Conservation (phyloP, 2,113 vertebrate species). For the Labeo rohita region DNA sequence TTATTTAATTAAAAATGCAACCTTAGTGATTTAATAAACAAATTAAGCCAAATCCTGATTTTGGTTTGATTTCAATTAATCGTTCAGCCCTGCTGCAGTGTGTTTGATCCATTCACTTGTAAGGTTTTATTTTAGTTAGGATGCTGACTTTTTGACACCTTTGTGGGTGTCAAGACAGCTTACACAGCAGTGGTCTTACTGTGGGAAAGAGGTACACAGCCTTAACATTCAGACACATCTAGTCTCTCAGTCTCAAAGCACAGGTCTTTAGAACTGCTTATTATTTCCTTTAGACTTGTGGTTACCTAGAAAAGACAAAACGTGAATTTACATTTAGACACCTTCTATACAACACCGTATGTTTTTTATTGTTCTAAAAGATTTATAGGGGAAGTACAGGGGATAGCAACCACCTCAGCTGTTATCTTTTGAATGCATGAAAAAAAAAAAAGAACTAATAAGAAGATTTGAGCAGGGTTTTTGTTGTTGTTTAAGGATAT, state of each 20-base stretch:
- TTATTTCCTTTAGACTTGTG: conserved; percentile 64
- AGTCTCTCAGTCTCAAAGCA: background rate
- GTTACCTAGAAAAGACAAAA: conserved; percentile 57
- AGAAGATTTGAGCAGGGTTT: background rate
- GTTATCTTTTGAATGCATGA: background rate
- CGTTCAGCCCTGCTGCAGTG: background rate
- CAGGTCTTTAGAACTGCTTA: conserved; percentile 65
- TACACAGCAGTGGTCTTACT: background rate
- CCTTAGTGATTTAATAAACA: too few relatives aligned
- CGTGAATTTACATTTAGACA: conserved; percentile 61
- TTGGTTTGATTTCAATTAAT: too few relatives aligned
- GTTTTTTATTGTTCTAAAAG: background rate
- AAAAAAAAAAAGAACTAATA: background rate
- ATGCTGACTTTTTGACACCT: background rate
- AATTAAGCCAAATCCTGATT: too few relatives aligned
- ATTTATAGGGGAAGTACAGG: background rate
- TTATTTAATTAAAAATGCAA: too few relatives aligned
- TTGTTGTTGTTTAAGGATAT: background rate
- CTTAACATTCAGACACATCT: background rate
- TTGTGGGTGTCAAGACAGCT: background rate
- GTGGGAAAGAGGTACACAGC: background rate
- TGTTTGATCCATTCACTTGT: background rate
- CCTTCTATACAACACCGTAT: conserved; percentile 21
- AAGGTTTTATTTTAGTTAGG: background rate
- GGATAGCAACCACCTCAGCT: background rate